Evolutionary conservation across 2,888 invertebrate genomes (phyloP).

Genomic region (Trichopria drosophilae): DNA sequence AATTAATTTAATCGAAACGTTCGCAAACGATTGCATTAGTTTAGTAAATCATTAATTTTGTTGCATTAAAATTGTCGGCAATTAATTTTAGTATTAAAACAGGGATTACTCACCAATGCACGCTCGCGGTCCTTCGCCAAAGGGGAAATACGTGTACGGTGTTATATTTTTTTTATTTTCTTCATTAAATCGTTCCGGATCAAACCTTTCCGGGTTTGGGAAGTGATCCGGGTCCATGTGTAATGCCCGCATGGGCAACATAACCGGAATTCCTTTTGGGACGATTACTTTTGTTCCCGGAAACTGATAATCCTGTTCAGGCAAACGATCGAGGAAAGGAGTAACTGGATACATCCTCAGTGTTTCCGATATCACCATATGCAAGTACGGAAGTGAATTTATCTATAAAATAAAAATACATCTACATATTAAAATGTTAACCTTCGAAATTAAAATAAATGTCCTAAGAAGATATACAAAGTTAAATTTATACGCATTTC

Average conservation of each 20-base stretch:
- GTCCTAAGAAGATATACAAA: too few species aligned
- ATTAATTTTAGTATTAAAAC: too few species aligned
- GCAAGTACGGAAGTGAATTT: slow-evolving; percentile 41
- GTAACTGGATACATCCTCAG: slow-evolving; percentile 56
- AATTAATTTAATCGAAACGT: too few species aligned
- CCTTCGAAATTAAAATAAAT: too few species aligned
- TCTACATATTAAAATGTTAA: too few species aligned
- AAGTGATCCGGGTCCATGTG: slow-evolving; percentile 55
- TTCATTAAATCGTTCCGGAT: slow-evolving; percentile 56
- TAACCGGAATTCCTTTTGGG: slow-evolving; percentile 50
- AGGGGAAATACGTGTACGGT: slow-evolving; percentile 47
- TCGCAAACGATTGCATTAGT: too few species aligned
- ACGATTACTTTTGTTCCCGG: slow-evolving; percentile 44
- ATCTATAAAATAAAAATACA: too few species aligned
- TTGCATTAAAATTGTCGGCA: too few species aligned
- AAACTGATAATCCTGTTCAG: slow-evolving; percentile 43
- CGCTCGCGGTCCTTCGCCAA: slow-evolving; percentile 51
- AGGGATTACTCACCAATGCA: slow-evolving; percentile 55
- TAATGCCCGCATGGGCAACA: slow-evolving; percentile 52
- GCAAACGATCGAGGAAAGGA: slow-evolving; percentile 43
- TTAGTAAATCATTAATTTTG: too few species aligned
- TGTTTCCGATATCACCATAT: slow-evolving; percentile 52
- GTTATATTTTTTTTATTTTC: slow-evolving; percentile 47
- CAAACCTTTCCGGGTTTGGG: slow-evolving; percentile 54
- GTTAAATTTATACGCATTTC: too few species aligned